phyloP scores from a whole-genome alignment of 2,888 invertebrate genomes.

The Saturnia japonica region DNA sequence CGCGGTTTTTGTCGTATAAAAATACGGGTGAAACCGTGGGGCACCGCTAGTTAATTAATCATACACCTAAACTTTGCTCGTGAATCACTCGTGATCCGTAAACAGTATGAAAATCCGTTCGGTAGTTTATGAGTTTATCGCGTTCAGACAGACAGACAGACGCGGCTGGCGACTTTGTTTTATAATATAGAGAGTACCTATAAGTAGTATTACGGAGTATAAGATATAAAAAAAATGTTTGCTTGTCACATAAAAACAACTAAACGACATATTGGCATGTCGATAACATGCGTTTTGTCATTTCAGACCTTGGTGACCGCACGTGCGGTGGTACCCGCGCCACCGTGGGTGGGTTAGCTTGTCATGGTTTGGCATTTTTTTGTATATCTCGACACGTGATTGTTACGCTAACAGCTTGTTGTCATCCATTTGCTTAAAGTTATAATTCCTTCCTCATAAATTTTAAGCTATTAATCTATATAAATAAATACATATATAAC shows the following conservation, averaged over 20 bases:
- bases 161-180: too few species aligned
- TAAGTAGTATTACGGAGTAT: not conserved
- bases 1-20: too few species aligned
- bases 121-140: too few species aligned
- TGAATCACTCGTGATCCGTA: too few species aligned
- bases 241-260: constrained; percentile 11
- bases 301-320: constrained; percentile 34
- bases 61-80: too few species aligned
- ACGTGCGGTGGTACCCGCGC: constrained; percentile 40
- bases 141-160: too few species aligned
- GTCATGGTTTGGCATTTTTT: constrained; percentile 35
- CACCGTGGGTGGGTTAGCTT: constrained; percentile 45
- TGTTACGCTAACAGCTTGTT: constrained; percentile 46
- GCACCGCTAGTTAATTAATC: too few species aligned
- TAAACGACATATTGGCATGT: constrained; percentile 4
- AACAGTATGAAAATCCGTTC: too few species aligned
- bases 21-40: too few species aligned
- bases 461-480: not conserved
- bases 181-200: too few species aligned
- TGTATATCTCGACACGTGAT: constrained; percentile 54
- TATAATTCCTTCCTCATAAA: not conserved
- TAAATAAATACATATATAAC: too few species aligned
- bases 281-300: constrained; percentile 28
- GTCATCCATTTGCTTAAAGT: constrained; percentile 36
- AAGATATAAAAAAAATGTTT: not conserved